Evolutionary conservation across 2,888 invertebrate species (phyloP).

Genomic region (Kryphioiulus occultus): DNA sequence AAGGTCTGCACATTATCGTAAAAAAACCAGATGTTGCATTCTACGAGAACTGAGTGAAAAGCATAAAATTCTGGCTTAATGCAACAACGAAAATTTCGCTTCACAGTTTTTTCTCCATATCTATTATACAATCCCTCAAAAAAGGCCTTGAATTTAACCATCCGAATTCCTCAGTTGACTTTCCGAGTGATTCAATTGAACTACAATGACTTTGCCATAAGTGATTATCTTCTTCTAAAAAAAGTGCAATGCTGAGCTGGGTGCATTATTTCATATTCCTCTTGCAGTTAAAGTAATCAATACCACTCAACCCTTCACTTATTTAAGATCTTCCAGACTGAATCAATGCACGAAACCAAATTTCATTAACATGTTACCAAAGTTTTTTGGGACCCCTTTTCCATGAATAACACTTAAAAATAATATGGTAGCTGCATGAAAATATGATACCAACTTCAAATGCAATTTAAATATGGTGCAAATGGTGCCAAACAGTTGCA

Average conservation of each 20-base stretch:
- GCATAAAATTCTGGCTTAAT: conserved; percentile 46
- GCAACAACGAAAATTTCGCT: not conserved
- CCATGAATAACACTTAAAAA: not conserved
- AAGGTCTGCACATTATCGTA: not conserved
- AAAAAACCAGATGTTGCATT: not conserved
- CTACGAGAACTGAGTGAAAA: conserved; percentile 42
- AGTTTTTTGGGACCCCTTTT: too few species aligned
- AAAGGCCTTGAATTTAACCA: conserved; percentile 32
- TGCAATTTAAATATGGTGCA: not conserved
- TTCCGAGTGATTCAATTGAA: conserved; percentile 33
- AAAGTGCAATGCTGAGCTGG: not conserved
- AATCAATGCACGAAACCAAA: not conserved
- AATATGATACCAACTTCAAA: too few species aligned
- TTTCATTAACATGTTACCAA: not conserved
- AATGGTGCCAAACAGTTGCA: not conserved
- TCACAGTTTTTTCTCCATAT: conserved; percentile 2
- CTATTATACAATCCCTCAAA: conserved; percentile 28
- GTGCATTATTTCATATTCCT: not conserved
- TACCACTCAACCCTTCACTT: not conserved
- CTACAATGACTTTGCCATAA: not conserved
- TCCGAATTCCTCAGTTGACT: conserved; percentile 33
- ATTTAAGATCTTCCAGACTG: not conserved
- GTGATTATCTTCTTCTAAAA: not conserved
- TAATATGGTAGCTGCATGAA: not conserved
- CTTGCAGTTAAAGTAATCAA: not conserved